These are phyloP conservation scores for Actinopyga echinites DNA, from an alignment of 53 echinoderm and acorn worm genomes.

Conservation along the genomic window DNA sequence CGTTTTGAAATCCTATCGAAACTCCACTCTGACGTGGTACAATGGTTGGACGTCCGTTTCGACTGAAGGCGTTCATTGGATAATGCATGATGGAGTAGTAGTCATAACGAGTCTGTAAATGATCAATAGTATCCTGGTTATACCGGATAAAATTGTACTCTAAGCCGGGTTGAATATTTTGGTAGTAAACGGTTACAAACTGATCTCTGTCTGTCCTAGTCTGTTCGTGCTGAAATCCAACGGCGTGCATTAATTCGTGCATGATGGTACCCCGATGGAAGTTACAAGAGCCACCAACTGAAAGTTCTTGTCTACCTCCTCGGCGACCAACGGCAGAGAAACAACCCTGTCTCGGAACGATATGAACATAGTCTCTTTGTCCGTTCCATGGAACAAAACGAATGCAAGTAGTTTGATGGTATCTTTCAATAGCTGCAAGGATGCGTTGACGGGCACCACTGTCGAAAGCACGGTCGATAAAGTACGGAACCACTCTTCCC, in stretches of 20 bases:
- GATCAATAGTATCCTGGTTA: conserved; percentile 54
- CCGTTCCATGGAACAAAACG: conserved; percentile 56
- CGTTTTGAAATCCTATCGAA: conserved; percentile 57
- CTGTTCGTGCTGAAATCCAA: conserved; percentile 81
- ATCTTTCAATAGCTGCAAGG: conserved; percentile 46
- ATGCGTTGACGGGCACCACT: conserved; percentile 57
- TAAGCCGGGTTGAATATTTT: conserved; percentile 67
- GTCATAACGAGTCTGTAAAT: conserved; percentile 66
- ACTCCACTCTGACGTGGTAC: conserved; percentile 63
- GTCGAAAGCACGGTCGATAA: conserved; percentile 64
- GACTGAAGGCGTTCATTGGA: conserved; percentile 58
- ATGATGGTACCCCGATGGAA: conserved; percentile 67
- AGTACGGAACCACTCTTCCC: conserved; percentile 65
- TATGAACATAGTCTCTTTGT: conserved; percentile 67
- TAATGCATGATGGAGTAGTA: conserved; percentile 86
- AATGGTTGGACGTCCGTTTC: conserved; percentile 68
- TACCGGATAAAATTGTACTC: conserved; percentile 69
- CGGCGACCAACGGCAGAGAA: conserved; percentile 68
- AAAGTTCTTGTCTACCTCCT: conserved; percentile 68
- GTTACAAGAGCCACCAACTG: conserved; percentile 64
- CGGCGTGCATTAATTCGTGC: conserved; percentile 83
- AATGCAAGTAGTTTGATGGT: conserved; percentile 68
- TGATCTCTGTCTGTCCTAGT: conserved; percentile 73
- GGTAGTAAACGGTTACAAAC: conserved; percentile 67
- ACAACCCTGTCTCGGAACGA: conserved; percentile 70